Evolutionary conservation across 64 coral and sea anemone species (phyloP).

Genomic region (Pachyseris speciosa): DNA sequence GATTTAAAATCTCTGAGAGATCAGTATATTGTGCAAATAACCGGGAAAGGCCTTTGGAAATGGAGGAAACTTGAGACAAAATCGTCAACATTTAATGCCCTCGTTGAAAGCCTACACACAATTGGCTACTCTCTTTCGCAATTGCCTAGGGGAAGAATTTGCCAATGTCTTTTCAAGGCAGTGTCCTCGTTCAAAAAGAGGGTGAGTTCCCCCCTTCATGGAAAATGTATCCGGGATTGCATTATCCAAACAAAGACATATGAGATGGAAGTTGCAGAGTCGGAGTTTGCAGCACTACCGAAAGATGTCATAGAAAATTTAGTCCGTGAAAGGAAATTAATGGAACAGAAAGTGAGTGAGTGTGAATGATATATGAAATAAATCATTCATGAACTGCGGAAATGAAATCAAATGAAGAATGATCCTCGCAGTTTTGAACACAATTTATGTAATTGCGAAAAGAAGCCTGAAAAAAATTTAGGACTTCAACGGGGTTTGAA

Average conservation of each 20-base stretch:
- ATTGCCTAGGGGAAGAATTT: background rate
- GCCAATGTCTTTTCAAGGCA: background rate
- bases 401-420: too few species aligned
- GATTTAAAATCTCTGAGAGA: background rate
- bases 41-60: background rate
- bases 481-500: too few species aligned
- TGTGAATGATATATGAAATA: too few species aligned
- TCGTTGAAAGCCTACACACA: background rate
- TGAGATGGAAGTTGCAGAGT: too few species aligned
- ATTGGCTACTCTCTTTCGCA: background rate
- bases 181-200: background rate
- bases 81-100: background rate
- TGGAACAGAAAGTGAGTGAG: too few species aligned
- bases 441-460: too few species aligned
- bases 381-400: too few species aligned
- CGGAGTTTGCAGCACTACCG: too few species aligned
- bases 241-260: background rate
- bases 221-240: background rate
- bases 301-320: too few species aligned
- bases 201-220: background rate
- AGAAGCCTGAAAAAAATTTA: too few species aligned
- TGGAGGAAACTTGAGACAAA: background rate
- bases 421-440: too few species aligned
- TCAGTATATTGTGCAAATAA: background rate
- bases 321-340: too few species aligned